These are phyloP conservation scores for Camelus dromedarius DNA, from an alignment of 2,113 vertebrate genomes.

Conservation along the genomic window DNA sequence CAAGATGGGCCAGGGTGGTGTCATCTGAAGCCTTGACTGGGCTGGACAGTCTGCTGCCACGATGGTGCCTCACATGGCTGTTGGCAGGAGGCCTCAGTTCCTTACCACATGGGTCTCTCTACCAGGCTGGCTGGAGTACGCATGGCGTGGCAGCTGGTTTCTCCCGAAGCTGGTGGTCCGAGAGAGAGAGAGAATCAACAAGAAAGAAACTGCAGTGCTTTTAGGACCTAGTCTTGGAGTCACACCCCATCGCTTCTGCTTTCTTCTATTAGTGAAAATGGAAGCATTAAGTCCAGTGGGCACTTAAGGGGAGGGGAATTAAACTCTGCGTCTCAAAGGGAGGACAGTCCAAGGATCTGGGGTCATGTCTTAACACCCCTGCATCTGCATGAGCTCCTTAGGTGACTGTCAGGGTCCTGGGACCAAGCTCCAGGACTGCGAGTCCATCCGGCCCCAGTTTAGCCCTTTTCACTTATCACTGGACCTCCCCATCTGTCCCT, in stretches of 20 bases:
- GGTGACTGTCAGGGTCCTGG: no score
- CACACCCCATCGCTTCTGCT: background rate
- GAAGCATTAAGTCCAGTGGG: background rate
- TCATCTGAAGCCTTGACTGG: background rate
- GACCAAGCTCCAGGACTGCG: rapidly evolving
- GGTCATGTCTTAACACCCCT: background rate
- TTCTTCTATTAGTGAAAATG: background rate
- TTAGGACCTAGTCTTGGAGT: background rate
- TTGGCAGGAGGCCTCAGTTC: background rate
- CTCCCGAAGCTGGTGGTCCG: background rate
- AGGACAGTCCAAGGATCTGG: background rate
- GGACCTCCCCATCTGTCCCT: background rate
- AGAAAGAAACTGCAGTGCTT: background rate
- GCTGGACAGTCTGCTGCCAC: background rate
- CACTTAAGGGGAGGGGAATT: background rate
- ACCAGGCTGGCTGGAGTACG: background rate
- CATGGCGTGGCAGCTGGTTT: background rate
- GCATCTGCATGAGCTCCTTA: background rate
- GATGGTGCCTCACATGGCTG: no score
- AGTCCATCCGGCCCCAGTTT: no score
- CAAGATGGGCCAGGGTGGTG: background rate
- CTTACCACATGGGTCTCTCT: background rate
- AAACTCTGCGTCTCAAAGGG: background rate
- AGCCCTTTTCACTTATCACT: background rate
- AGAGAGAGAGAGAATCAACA: no score